Percentiles rank a stretch among this genome's conserved stretches.
phyloP scores from a whole-genome alignment of 2,113 vertebrate genomes.

The Kryptolebias marmoratus region DNA sequence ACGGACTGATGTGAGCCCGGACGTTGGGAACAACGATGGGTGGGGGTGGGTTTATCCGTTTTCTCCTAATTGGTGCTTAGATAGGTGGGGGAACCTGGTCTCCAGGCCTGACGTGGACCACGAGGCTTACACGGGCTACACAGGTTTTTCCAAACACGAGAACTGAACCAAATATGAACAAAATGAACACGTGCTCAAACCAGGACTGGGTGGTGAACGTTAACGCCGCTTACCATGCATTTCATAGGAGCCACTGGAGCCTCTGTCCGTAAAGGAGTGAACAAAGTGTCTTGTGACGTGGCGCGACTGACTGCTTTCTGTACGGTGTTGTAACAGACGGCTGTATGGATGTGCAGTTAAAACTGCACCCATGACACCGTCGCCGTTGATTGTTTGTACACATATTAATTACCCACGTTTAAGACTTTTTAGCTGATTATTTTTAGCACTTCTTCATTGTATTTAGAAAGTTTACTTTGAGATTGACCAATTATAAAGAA shows the following conservation, averaged over 20 bases:
- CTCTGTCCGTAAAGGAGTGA: conserved; percentile 32
- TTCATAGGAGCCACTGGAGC: conserved; percentile 48
- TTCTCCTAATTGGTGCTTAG: conserved; percentile 66
- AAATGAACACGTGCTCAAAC: conserved; percentile 28
- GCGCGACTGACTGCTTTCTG: conserved; percentile 32
- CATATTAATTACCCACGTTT: conserved; percentile 63
- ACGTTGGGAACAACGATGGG: conserved; percentile 26
- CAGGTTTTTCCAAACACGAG: conserved; percentile 56
- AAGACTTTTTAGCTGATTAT: conserved; percentile 69
- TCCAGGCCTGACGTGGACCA: conserved; percentile 39
- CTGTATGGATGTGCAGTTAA: conserved; percentile 61
- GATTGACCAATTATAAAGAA: conserved; percentile 21
- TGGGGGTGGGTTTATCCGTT: neutral
- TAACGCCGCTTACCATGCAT: conserved; percentile 46
- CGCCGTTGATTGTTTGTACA: conserved; percentile 65
- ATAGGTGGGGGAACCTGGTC: conserved; percentile 40
- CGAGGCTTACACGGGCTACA: conserved; percentile 47
- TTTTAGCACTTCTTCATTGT: conserved; percentile 78
- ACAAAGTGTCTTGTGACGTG: conserved; percentile 33
- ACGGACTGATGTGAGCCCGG: conserved; percentile 70
- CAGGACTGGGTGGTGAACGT: conserved; percentile 41
- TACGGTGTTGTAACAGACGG: conserved; percentile 31
- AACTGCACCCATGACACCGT: conserved; percentile 60
- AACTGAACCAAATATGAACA: conserved; percentile 75
- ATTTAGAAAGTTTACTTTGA: conserved; percentile 66